Conservation (phyloP, 2,888 invertebrate species). For the Mesochorus sp. region DNA sequence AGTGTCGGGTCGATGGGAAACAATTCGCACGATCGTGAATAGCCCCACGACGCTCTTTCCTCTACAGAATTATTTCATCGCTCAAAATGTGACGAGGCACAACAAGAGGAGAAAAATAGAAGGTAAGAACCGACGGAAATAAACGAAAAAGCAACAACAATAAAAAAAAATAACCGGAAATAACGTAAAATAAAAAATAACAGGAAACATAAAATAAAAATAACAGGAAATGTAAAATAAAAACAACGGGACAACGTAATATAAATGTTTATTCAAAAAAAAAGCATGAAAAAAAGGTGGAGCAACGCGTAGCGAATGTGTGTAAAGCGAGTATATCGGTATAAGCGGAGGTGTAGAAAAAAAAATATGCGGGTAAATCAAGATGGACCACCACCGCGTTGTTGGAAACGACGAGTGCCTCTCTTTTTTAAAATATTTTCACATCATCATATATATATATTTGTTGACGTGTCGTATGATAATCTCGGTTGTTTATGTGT, state of each 20-base stretch:
- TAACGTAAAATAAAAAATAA: not conserved
- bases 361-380: not conserved
- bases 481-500: too few species aligned
- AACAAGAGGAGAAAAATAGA: too few species aligned
- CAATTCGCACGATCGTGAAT: slow-evolving; percentile 69
- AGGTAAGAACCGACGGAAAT: too few species aligned
- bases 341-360: too few species aligned
- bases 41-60: slow-evolving; percentile 66
- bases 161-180: not conserved
- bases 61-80: not conserved
- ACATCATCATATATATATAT: too few species aligned
- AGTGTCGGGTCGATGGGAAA: slow-evolving; percentile 64
- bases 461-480: too few species aligned
- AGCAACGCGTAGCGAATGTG: slow-evolving; percentile 21
- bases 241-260: slow-evolving; percentile 25
- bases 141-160: too few species aligned
- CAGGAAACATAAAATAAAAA: not conserved
- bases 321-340: too few species aligned
- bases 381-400: too few species aligned
- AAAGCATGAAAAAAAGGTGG: slow-evolving; percentile 33
- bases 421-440: too few species aligned
- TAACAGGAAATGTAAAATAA: not conserved
- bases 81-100: too few species aligned
- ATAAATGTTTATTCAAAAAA: slow-evolving; percentile 57
- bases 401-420: too few species aligned